A percentile compares a stretch with the other conserved stretches of the same genome.
Conservation (phyloP, 2,113 vertebrate genomes). For the Percina caprodes region DNA sequence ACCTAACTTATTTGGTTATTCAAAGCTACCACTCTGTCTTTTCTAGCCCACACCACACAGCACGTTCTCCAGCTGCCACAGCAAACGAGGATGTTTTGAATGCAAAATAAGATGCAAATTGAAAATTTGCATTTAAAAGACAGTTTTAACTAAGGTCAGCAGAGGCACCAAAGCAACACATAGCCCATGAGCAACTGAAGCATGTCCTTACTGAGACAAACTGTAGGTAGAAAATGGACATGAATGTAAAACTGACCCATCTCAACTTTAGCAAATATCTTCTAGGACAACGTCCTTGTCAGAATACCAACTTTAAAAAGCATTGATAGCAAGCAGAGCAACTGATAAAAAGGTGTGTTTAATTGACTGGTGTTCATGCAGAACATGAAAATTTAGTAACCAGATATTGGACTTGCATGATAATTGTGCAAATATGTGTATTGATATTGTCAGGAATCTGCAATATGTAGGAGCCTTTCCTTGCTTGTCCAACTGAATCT, state of each 20-base stretch:
- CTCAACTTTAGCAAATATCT: constrained; percentile 1
- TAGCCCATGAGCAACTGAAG: not conserved
- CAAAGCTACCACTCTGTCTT: constrained; percentile 77
- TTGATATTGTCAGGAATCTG: constrained; percentile 1
- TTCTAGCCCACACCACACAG: constrained; percentile 20
- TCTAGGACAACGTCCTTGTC: not conserved
- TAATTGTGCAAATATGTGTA: not conserved
- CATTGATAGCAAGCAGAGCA: not conserved
- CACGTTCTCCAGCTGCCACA: constrained; percentile 37
- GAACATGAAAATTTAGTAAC: not conserved
- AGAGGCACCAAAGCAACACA: not conserved
- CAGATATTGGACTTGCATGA: not conserved
- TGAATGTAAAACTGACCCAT: not conserved
- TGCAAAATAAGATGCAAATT: constrained; percentile 85
- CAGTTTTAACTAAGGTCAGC: constrained; percentile 47
- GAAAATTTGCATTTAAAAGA: constrained; percentile 79
- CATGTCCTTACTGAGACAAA: not conserved
- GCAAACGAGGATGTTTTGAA: constrained; percentile 75
- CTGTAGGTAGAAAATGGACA: not conserved
- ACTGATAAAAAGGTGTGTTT: not conserved
- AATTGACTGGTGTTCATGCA: not conserved
- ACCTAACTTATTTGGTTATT: constrained; percentile 81
- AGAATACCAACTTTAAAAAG: not conserved
- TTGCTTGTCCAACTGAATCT: not conserved
- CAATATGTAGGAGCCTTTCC: not conserved